Percentiles rank a stretch among this genome's conserved stretches.
These are phyloP conservation scores for Oedothorax gibbosus DNA, from an alignment of 1,140 invertebrate species.

Conservation along the genomic window DNA sequence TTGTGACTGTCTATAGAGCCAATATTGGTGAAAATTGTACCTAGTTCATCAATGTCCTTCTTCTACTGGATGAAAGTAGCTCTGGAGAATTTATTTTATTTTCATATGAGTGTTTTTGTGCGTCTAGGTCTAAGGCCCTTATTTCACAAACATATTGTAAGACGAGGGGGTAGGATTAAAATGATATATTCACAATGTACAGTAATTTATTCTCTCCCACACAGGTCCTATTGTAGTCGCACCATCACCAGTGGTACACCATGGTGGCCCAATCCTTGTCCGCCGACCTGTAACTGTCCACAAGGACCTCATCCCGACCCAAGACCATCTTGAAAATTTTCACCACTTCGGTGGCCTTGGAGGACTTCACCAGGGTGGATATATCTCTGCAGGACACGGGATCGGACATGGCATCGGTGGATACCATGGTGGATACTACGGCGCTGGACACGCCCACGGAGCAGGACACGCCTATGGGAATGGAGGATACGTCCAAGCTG, in stretches of 20 bases:
- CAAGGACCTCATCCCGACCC: constrained; percentile 22
- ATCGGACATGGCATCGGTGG: neutral
- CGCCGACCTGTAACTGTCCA: constrained; percentile 4
- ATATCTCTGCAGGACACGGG: neutral
- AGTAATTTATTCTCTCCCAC: neutral
- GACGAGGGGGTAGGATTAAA: no score
- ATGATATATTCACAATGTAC: no score
- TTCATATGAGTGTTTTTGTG: no score
- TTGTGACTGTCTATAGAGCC: no score
- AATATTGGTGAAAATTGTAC: no score
- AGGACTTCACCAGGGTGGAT: constrained; percentile 3
- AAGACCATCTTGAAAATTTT: constrained; percentile 26
- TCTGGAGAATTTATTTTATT: no score
- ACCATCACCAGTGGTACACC: neutral
- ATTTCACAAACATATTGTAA: no score
- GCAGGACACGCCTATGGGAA: neutral
- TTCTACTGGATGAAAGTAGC: no score
- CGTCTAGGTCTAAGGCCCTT: no score
- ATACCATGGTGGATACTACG: neutral
- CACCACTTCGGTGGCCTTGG: neutral
- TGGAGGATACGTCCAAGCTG: neutral
- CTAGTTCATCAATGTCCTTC: no score
- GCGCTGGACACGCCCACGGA: constrained; percentile 1
- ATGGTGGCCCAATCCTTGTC: neutral
- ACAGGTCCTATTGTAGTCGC: constrained; percentile 16